Conservation (phyloP, 2,888 invertebrate species). For the Eristalinus sepulchralis region DNA sequence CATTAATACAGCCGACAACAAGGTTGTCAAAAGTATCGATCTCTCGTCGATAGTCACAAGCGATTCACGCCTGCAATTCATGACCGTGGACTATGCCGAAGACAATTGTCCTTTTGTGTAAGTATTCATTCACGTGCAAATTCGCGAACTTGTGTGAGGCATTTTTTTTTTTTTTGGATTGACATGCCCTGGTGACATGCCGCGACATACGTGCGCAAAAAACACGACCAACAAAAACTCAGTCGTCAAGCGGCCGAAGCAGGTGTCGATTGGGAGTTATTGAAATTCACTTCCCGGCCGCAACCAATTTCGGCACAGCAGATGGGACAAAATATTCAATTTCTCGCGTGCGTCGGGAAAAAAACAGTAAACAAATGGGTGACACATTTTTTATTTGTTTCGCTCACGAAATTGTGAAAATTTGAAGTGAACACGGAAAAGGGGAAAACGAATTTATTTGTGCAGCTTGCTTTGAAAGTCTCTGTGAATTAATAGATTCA, state of each 20-base stretch:
- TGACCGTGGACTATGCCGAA: conserved; percentile 83
- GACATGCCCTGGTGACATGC: neutral
- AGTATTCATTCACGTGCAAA: conserved; percentile 72
- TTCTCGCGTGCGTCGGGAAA: neutral
- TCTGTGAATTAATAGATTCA: too few relatives aligned
- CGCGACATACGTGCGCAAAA: neutral
- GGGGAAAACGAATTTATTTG: too few relatives aligned
- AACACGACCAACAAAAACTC: neutral
- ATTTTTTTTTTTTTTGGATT: neutral
- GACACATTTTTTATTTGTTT: neutral
- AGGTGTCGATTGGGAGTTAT: neutral
- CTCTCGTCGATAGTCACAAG: conserved; percentile 82
- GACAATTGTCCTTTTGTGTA: conserved; percentile 81
- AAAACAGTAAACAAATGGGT: neutral
- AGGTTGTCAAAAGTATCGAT: conserved; percentile 84
- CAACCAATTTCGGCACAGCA: neutral
- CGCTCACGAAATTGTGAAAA: too few relatives aligned
- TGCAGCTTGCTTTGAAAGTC: too few relatives aligned
- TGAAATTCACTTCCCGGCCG: neutral
- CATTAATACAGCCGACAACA: conserved; percentile 83
- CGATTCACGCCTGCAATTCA: conserved; percentile 83
- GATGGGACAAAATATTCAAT: neutral
- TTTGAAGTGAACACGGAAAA: too few relatives aligned
- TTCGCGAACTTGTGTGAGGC: neutral
- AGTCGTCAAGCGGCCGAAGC: neutral